Evolutionary conservation across 2,888 invertebrate genomes (phyloP), one percentile per base, ranked within the genome.

Genomic region (Zootermopsis nevadensis): DNA sequence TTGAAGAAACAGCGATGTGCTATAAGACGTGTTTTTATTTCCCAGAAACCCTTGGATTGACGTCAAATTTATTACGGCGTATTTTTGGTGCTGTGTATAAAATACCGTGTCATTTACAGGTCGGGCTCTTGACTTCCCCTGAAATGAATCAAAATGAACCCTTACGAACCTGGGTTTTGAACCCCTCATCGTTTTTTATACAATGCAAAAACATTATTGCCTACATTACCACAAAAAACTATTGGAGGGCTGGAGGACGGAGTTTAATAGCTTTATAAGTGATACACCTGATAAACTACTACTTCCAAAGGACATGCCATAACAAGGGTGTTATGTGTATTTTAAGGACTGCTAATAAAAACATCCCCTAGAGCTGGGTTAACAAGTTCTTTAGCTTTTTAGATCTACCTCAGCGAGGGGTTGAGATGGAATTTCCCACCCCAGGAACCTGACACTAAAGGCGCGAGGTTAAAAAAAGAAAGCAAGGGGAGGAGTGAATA

Each of bases 271-370:
- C 60, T 79, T 33, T 79, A 79, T 60, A 79, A 79, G 79, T 35
- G 79, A 66, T 66, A 7, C 79, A 79, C 79, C 79, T 79, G 79
- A 79, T 79, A 55, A 48, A 60, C 48, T 48, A 19, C 48, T 48
- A 0, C 48, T 48, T 48, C 48, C 48, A 48, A 48, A 77, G 48
- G 12, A 66, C 69, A 15, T 33, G 31, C 33, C 69, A 69, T 69
- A 69, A 69, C 69, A 69, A 69, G 69, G 31, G 69, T 69, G 74
- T 33, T 60, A 35, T 38, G 38, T 74, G 74, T 74, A 74, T 74
- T 74, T 74, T 74, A 79, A 79, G 79, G 60, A 38, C 79, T 66
- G 79, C 35, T 79, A 79, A 79, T 79, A 79, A 79, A 79, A 79
- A 79, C 79, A 79, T 79, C 60, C 60, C 79, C 79, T 79, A 15